Base-by-base conservation (phyloP, 2,113 vertebrate genomes). In the Casuarius casuarius region DNA sequence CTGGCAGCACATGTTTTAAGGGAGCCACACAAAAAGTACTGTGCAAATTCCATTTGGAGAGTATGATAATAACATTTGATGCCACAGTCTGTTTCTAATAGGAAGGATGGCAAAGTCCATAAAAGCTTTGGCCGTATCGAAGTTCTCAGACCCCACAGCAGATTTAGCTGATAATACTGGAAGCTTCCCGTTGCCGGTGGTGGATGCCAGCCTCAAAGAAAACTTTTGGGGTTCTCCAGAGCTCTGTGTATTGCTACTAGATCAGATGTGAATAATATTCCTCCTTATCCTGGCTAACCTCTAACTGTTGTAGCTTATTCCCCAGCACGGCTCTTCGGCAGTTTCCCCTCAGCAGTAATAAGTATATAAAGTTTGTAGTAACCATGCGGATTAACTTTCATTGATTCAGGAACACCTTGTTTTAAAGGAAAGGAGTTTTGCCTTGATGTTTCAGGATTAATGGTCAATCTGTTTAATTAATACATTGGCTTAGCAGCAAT, bases 311-410 rank as follows among this genome's bases (percentile, higher is more conserved):
- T 0, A 3, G 2, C 59, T 75, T 61, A 17, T 82, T 72, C 48
- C 63, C 75, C 54, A 14, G 35, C 65, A 58, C 1, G 5, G 63
- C 67, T 86, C 54, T 77, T 29, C 2, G 42, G 51, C 46, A 3
- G 13, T 63, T 63, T 73, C 44, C 51, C 44, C n/a, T 26, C 63
- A 12, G 35, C 4, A 48, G 6, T 14, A n/a, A 38, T 2, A 28
- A 29, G 20, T 18, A 7, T 2, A 1, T 2, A 1, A 7, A n/a
- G 56, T 21, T 2, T 1, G 54, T 3, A 3, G 90, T 78, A 42
- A 89, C 51, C 49, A 44, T 4, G 63, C 19, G 35, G 59, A 49
- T 70, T n/a, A 14, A 51, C 8, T 4, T 35, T 31, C 3, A 9
- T 28, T 14, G 70, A 38, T 46, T 52, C 70, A 33, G 72, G 54